Evolutionary conservation across 2,113 vertebrate genomes (phyloP).

Genomic region (Chionomys nivalis): DNA sequence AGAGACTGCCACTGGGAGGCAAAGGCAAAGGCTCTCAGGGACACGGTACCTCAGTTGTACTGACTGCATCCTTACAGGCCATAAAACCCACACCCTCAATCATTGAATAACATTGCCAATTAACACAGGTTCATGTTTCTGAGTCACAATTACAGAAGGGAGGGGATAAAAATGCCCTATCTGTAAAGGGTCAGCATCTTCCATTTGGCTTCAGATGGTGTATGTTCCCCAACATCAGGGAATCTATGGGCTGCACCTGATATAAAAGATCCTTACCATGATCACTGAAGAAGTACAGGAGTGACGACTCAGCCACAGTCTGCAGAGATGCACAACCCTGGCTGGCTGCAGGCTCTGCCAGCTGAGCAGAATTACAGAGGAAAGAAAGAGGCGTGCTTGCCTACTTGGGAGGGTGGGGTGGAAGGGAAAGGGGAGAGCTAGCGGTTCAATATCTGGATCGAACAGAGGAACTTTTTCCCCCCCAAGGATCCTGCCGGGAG

Average conservation of each 20-base stretch:
- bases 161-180: accelerated
- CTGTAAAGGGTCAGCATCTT: constrained; percentile 48
- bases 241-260: constrained; percentile 70
- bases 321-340: constrained; percentile 76
- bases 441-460: constrained; percentile 92
- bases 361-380: constrained; percentile 88
- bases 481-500: constrained; percentile 90
- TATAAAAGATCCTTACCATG: constrained; percentile 60
- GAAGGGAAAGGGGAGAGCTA: constrained; percentile 51
- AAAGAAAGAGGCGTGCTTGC: constrained; percentile 85
- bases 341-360: constrained; percentile 79
- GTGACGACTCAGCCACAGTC: constrained; percentile 78
- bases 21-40: constrained; percentile 69
- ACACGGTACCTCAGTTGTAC: constrained; percentile 56
- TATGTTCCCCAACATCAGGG: constrained; percentile 13
- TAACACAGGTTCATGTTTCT: constrained; percentile 30
- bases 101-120: not conserved
- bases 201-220: constrained; percentile 56
- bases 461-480: constrained; percentile 90
- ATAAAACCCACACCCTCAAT: constrained; percentile 1
- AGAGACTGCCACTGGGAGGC: constrained; percentile 48
- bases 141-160: not conserved
- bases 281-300: constrained; percentile 73
- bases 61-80: constrained; percentile 78
- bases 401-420: constrained; percentile 73